Evolutionary conservation across 2,113 vertebrate species (phyloP), one percentile per base, ranked within the genome.

Genomic region (Sardina pilchardus): DNA sequence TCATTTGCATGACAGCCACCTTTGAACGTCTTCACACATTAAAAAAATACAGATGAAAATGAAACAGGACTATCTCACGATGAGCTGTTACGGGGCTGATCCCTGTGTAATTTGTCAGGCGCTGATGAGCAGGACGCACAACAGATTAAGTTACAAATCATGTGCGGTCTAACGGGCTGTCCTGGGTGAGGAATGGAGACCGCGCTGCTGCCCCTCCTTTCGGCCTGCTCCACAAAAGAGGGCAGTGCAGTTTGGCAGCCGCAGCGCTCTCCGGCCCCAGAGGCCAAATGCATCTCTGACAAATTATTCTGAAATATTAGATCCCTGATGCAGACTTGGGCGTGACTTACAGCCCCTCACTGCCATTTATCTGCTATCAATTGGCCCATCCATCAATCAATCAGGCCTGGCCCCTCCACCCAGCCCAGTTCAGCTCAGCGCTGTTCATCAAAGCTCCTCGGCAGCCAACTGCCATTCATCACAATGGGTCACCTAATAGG

Each of bases 301-400:
- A 91, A 92, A 94, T 92, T 89, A 92, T 92, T 91, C 87, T 78
- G 87, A 87, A 85, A 83, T 89, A 81, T 87, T 89, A 81, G 85
- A 92, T 91, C 90, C 90, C 87, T 89, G 88, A 90, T 91, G 91
- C 90, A 81, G 90, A 90, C 91, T 92, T 14, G 86, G 90, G 89
- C 83, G 48, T 93, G 92, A 94, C 89, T 91, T 91, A 92, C 91
- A 90, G 91, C 90, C 91, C 83, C 59, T 88, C 88, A 86, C 85
- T 81, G 84, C 90, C 89, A 85, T 91, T 92, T 75, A 30, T 88
- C 82, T 50, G 86, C 88, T 90, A 90, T 89, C 93, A 90, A 93
- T 92, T 90, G 91, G 88, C 83, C 90, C 82, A 91, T 92, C 90
- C 87, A 93, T 94, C 93, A 93, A 86, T 95, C 93, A 91, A 34